Evolutionary conservation across 2,888 invertebrate genomes (phyloP), one percentile per base, ranked within the genome.

Genomic region (Apotomis turbidana): DNA sequence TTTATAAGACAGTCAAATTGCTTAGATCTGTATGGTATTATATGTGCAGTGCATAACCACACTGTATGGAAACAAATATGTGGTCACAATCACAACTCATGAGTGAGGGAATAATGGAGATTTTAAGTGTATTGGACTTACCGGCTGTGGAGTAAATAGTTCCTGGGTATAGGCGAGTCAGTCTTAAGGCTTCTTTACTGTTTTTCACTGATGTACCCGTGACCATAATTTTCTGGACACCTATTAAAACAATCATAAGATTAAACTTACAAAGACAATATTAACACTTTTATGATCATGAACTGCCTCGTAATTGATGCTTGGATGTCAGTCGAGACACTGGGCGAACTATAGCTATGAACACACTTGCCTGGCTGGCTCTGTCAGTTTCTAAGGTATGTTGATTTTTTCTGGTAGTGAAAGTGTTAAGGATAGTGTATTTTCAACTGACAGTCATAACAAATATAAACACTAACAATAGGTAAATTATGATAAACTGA

Each of bases 141-240:
- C 97, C 97, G 87, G 98, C 98, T 78, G 98, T 98, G 68, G 97
- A 97, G 90, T 98, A 98, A 79, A 98, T 95, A 58, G 96, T 96
- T 80, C 97, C 97, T 71, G 98, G 98, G 91, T 97, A 98, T 82
- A 98, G 96, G 85, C 97, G 95, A 71, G 98, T 97, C 78, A 98
- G 93, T 86, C 98, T 95, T 75, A 98, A 91, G 68, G 98, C 98
- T 94, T 98, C 98, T 91, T 97, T 98, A 85, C 98, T 98, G 72
- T 96, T 96, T 87, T 97, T 96, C 71, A 98, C 96, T 78, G 97
- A 98, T 77, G 97, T 97, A 63, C 98, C 98, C 70, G 97, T 97
- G 74, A 98, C 98, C 96, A 98, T 97, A 75, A 98, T 97, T 91
- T 98, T 98, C 88, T 97, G 97, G 83, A 98, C 97, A 81, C 98